Percentiles rank a stretch among this genome's conserved stretches.
phyloP scores from a whole-genome alignment of 2,888 invertebrate genomes.

The Caenorhabditis afra region DNA sequence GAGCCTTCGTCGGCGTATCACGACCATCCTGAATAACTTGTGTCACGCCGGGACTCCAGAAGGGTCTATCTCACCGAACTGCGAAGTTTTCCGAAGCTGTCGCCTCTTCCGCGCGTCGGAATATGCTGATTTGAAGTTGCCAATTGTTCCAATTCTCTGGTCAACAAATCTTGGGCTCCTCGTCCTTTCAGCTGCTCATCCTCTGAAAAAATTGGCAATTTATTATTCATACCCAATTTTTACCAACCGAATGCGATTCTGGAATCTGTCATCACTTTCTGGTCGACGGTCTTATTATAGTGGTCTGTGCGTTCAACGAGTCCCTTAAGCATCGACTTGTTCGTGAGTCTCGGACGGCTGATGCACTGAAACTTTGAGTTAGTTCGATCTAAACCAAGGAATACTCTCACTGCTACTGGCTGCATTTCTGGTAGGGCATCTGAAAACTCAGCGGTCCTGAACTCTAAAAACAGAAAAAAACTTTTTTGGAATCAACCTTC shows the following conservation, averaged over 20 bases:
- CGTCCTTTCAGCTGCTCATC: constrained; percentile 29
- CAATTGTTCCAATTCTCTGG: constrained; percentile 11
- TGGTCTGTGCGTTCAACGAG: constrained; percentile 43
- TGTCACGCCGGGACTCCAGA: no score
- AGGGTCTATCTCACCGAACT: constrained; percentile 18
- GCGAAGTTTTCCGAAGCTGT: constrained; percentile 44
- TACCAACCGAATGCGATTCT: constrained; percentile 50
- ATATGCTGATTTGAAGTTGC: constrained; percentile 29
- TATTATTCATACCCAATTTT: no score
- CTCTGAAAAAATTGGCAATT: constrained; percentile 5
- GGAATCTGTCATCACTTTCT: constrained; percentile 35
- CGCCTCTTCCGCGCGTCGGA: constrained; percentile 40
- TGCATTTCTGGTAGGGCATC: no score
- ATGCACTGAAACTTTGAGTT: constrained; percentile 4
- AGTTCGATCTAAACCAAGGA: background rate
- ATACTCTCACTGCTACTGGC: background rate
- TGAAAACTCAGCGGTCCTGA: no score
- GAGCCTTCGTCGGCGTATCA: no score
- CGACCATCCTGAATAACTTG: no score
- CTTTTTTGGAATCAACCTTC: no score
- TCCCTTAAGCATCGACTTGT: constrained; percentile 44
- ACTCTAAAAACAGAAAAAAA: no score
- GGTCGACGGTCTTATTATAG: constrained; percentile 47
- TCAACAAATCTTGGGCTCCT: background rate
- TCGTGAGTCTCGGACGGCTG: constrained; percentile 23